phyloP scores from a whole-genome alignment of 2,888 invertebrate genomes.

The Xiphydria camelus region DNA sequence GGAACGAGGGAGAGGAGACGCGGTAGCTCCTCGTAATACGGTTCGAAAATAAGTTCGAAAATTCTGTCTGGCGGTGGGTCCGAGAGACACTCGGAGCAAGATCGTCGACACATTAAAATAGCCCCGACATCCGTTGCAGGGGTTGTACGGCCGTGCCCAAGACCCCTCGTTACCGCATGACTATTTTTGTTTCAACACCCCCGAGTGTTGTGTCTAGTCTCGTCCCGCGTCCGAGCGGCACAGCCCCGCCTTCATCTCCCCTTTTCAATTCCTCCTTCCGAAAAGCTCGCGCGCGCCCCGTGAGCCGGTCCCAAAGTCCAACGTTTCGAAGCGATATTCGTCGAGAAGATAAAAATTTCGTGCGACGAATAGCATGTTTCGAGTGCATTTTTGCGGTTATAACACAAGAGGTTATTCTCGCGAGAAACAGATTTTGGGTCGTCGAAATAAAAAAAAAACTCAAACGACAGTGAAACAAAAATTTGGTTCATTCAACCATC shows the following conservation, averaged over 20 bases:
- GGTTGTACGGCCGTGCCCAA: conserved; percentile 23
- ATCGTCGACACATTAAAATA: conserved; percentile 35
- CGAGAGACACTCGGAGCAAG: background rate
- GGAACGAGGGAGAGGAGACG: no score
- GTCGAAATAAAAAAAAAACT: no score
- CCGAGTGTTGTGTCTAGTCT: conserved; percentile 16
- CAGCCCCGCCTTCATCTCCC: conserved; percentile 8
- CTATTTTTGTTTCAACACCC: conserved; percentile 39
- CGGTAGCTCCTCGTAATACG: no score
- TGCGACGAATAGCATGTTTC: no score
- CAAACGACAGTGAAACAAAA: no score
- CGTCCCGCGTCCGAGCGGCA: background rate
- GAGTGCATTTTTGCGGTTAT: no score
- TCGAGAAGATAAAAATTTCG: no score
- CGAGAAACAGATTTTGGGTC: no score
- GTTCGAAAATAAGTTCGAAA: background rate
- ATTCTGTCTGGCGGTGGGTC: background rate
- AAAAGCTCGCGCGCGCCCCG: background rate
- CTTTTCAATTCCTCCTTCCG: background rate
- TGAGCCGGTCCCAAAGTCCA: background rate
- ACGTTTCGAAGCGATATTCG: no score
- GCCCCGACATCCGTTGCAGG: conserved; percentile 35
- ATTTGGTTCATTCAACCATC: no score
- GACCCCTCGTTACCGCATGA: conserved; percentile 19
- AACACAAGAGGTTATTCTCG: no score